Conservation (phyloP, 2,888 invertebrate genomes). For the Encarsia formosa region DNA sequence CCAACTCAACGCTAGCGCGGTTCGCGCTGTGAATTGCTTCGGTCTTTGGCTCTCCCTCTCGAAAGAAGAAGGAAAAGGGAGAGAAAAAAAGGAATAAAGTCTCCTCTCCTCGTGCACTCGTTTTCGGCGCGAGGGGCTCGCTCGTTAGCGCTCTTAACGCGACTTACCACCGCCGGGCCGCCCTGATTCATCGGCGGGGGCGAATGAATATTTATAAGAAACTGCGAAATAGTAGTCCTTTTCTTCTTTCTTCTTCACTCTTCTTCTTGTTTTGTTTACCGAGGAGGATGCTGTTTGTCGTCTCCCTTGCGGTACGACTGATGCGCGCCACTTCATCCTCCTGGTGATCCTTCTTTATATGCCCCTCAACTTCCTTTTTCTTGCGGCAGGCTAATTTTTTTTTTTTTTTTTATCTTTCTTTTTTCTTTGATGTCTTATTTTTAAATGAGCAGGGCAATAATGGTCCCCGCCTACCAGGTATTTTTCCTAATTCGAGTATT, state of each 20-base stretch:
- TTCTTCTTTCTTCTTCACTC: conserved; percentile 4
- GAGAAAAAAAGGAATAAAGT: neutral
- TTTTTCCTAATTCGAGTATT: too few relatives aligned
- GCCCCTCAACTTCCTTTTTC: conserved; percentile 1
- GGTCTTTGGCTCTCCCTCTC: conserved; percentile 11
- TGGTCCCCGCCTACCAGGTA: too few relatives aligned
- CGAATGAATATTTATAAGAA: conserved; percentile 51
- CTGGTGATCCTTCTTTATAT: too few relatives aligned
- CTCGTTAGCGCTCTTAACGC: conserved; percentile 52
- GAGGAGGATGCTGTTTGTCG: too few relatives aligned
- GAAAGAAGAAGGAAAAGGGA: conserved; percentile 7
- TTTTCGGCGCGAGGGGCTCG: conserved; percentile 38
- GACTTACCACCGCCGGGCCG: conserved; percentile 48
- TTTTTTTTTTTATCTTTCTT: too few relatives aligned
- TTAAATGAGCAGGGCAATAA: too few relatives aligned
- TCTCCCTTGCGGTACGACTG: too few relatives aligned
- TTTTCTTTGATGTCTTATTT: too few relatives aligned
- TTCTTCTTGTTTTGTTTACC: neutral
- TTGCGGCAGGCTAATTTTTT: too few relatives aligned
- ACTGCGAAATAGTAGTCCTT: conserved; percentile 45
- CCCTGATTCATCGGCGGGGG: conserved; percentile 44
- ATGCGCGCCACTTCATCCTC: too few relatives aligned
- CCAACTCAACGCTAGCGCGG: conserved; percentile 44
- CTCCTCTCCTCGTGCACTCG: neutral
- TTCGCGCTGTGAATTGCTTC: conserved; percentile 39